phyloP scores from a whole-genome alignment of 2,113 vertebrate genomes.

The Syngnathus scovelli region DNA sequence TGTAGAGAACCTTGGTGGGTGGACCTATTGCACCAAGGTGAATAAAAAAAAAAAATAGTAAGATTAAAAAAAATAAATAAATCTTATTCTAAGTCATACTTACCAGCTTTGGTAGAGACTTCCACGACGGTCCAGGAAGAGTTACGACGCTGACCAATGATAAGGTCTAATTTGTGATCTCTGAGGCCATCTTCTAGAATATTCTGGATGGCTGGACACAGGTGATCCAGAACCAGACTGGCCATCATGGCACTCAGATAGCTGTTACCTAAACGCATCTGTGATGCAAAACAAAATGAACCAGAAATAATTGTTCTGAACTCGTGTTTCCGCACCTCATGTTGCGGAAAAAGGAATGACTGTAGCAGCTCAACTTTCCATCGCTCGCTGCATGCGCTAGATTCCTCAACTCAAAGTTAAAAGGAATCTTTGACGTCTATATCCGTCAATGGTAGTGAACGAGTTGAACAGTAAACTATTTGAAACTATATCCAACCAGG shows the following conservation, averaged over 20 bases:
- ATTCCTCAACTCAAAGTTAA: no score
- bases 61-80: no score
- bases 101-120: constrained; percentile 84
- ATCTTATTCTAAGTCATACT: neutral
- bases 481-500: no score
- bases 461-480: no score
- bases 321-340: no score
- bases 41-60: neutral
- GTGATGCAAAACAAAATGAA: constrained; percentile 6
- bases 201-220: constrained; percentile 85
- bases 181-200: constrained; percentile 86
- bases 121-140: constrained; percentile 87
- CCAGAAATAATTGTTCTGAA: neutral
- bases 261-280: constrained; percentile 92
- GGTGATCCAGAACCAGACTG: constrained; percentile 86
- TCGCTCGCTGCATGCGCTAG: no score
- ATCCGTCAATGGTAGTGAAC: no score
- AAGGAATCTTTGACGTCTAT: no score
- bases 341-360: no score
- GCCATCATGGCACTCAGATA: constrained; percentile 84
- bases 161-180: constrained; percentile 85
- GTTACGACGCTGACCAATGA: constrained; percentile 85
- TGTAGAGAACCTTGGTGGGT: constrained; percentile 81
- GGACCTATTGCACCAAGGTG: constrained; percentile 68
- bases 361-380: no score